Percentiles rank a stretch among this genome's conserved stretches.
Conservation (phyloP, 2,888 invertebrate species). For the Hecatera dysodea region DNA sequence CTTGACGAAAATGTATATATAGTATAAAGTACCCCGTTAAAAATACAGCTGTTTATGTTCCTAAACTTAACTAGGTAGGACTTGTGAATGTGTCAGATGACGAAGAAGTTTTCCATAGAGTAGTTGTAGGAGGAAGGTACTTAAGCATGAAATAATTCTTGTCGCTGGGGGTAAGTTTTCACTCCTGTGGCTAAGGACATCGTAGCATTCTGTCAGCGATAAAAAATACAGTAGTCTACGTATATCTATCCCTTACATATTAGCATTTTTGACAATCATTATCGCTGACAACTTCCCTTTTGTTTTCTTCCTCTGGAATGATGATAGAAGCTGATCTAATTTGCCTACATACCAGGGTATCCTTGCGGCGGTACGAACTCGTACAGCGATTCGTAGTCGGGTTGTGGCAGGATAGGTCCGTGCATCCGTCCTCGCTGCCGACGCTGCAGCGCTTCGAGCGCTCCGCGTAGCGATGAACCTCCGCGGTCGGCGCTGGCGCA, state of each 20-base stretch:
- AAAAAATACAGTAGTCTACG: too few species aligned
- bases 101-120: not conserved
- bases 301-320: too few species aligned
- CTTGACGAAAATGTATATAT: not conserved
- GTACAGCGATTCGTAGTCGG: slow-evolving; percentile 84
- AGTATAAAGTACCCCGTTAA: not conserved
- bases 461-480: slow-evolving; percentile 88
- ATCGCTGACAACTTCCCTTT: too few species aligned
- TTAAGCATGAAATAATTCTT: not conserved
- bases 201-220: not conserved
- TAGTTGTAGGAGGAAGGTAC: not conserved
- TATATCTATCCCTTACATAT: too few species aligned
- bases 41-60: not conserved
- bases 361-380: slow-evolving; percentile 85
- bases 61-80: not conserved
- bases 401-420: slow-evolving; percentile 73
- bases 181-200: not conserved
- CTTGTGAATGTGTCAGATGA: not conserved
- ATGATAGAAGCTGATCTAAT: not conserved
- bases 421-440: slow-evolving; percentile 85
- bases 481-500: slow-evolving; percentile 77
- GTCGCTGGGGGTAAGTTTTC: not conserved
- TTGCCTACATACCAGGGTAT: slow-evolving; percentile 77
- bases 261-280: too few species aligned
- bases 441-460: slow-evolving; percentile 89